Base-by-base conservation (phyloP, 2,797 vertebrate genomes). In the Acanthornis magna region DNA sequence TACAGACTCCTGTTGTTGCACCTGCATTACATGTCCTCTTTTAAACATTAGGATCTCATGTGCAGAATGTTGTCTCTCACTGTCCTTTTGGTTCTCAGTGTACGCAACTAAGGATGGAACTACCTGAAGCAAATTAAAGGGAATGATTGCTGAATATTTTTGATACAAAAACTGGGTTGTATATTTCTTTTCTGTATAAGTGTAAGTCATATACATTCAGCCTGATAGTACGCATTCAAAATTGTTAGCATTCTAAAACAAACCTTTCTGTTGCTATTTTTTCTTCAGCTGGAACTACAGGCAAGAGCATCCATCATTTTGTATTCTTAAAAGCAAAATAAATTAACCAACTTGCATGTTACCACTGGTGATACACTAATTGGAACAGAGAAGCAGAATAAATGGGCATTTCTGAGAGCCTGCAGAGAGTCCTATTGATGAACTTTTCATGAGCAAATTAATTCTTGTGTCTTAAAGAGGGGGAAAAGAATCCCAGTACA, bases 331-430 rank as follows among this genome's bases (percentile, higher is more conserved):
- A 88, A 85, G n/a, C 23, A 62, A 17, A 4, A 70, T 26, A 76
- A 73, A 83, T 58, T 66, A 79, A 54, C 32, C 34, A 45, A 0
- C 0, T 36, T 0, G 0, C 47, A 54, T 29, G 9, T 5, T 76
- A 29, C 53, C 43, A 47, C 8, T 29, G 7, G 15, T 50, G 18
- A 32, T 34, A 57, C 4, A 22, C 29, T 58, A 50, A 32, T n/a
- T 2, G 2, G 32, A 92, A 75, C 20, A 87, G 43, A 32, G 26
- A 3, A 54, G 19, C 23, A 67, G 60, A 91, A 54, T 9, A 36
- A 17, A 47, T 1, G 25, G 7, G 19, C 16, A n/a, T 76, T 88
- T 89, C 38, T 87, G 20, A 72, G 34, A 40, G 20, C 15, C 17
- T 20, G 72, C 8, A 38, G 38, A 29, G 50, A 40, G 6, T 23